A percentile compares a stretch with the other conserved stretches of the same genome.
Conservation (phyloP, 1,140 invertebrate species). For the Drosophila watanabei region DNA sequence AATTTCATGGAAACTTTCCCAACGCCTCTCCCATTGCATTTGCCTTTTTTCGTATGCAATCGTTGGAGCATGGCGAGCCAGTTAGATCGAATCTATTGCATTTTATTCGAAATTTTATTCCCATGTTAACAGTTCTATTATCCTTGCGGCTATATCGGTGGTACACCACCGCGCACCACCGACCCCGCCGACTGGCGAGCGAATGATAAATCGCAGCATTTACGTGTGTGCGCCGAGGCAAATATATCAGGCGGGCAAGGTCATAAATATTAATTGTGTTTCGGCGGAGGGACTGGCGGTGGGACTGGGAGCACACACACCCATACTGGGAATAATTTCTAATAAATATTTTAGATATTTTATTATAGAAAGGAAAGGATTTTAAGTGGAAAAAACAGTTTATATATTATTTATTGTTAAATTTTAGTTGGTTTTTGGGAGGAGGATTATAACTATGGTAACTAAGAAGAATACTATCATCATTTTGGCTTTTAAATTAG, state of each 20-base stretch:
- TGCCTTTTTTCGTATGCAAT: slow-evolving; percentile 13
- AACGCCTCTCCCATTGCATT: slow-evolving; percentile 44
- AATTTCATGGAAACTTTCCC: slow-evolving; percentile 62
- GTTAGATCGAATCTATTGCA: slow-evolving; percentile 52
- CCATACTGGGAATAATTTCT: slow-evolving; percentile 18
- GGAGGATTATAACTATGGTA: background rate
- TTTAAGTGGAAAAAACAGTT: background rate
- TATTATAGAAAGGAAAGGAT: background rate
- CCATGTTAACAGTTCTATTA: slow-evolving; percentile 84
- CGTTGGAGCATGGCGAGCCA: slow-evolving; percentile 27
- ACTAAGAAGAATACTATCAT: too few relatives aligned
- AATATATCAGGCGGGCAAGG: slow-evolving; percentile 81
- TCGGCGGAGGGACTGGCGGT: slow-evolving; percentile 39
- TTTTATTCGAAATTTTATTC: slow-evolving; percentile 79
- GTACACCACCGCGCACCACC: background rate
- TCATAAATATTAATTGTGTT: slow-evolving; percentile 84
- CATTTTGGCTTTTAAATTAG: background rate
- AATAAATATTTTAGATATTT: background rate
- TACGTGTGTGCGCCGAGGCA: slow-evolving; percentile 81
- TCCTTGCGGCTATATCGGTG: slow-evolving; percentile 75
- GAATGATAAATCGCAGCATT: slow-evolving; percentile 80
- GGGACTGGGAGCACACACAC: slow-evolving; percentile 27
- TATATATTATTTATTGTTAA: background rate
- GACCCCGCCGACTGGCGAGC: slow-evolving; percentile 9
- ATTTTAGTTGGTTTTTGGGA: background rate